Evolutionary conservation across 2,888 invertebrate genomes (phyloP).

Genomic region (Macroteleia sp.): DNA sequence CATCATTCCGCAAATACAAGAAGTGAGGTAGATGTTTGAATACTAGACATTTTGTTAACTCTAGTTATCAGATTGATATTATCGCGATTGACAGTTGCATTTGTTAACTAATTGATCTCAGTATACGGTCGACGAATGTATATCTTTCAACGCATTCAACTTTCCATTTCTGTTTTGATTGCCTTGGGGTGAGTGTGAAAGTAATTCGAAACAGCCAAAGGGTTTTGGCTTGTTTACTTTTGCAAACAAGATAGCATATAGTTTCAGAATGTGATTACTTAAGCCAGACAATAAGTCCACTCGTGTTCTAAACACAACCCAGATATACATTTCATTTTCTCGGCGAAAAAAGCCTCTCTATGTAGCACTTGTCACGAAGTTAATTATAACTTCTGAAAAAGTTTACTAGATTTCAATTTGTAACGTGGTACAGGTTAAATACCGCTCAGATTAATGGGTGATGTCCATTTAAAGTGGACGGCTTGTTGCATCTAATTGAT

Average conservation of each 20-base stretch:
- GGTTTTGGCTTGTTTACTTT: constrained; percentile 21
- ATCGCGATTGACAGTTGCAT: constrained; percentile 4
- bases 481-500: constrained; percentile 18
- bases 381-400: constrained; percentile 37
- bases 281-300: constrained; percentile 33
- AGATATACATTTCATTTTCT: constrained; percentile 11
- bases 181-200: constrained; percentile 27
- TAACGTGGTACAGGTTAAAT: constrained; percentile 17
- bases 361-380: constrained; percentile 8
- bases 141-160: constrained; percentile 12
- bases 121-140: neutral
- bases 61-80: constrained; percentile 27
- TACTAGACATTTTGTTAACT: constrained; percentile 11
- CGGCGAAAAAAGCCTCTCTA: constrained; percentile 14
- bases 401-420: constrained; percentile 36
- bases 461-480: constrained; percentile 7
- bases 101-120: constrained; percentile 30
- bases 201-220: constrained; percentile 41
- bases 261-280: constrained; percentile 47
- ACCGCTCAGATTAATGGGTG: constrained; percentile 10
- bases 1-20: neutral
- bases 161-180: constrained; percentile 35
- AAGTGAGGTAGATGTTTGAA: neutral
- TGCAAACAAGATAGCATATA: constrained; percentile 39
- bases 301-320: neutral